A percentile compares a stretch with the other conserved stretches of the same genome.
Evolutionary conservation across 2,888 invertebrate genomes (phyloP).

Genomic region (Stenoptilia bipunctidactyla): DNA sequence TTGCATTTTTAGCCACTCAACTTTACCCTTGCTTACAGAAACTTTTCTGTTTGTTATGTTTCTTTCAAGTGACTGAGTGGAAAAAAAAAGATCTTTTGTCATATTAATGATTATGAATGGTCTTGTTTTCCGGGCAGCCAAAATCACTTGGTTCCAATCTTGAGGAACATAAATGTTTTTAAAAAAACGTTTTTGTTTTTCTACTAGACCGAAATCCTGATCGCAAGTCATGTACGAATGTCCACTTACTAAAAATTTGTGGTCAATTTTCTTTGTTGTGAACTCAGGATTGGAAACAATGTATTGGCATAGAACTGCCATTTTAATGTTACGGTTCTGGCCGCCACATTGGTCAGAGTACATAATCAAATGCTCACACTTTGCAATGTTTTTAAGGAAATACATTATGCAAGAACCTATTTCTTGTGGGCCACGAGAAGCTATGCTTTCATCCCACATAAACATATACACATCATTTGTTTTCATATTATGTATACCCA

Average conservation of each 20-base stretch:
- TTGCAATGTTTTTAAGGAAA: constrained; percentile 16
- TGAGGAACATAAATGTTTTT: constrained; percentile 5
- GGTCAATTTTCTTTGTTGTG: constrained; percentile 10
- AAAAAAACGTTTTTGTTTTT: constrained; percentile 5
- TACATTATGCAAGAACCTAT: constrained; percentile 20
- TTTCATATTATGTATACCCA: too few relatives aligned
- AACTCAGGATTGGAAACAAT: constrained; percentile 9
- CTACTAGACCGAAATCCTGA: constrained; percentile 11
- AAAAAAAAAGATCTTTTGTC: constrained; percentile 11
- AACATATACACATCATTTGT: too few relatives aligned
- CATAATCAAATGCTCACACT: constrained; percentile 9
- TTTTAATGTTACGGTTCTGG: constrained; percentile 12
- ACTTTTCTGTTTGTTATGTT: constrained; percentile 17
- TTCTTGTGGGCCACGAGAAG: constrained; percentile 19
- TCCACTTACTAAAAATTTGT: constrained; percentile 13
- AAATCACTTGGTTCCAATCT: constrained; percentile 8
- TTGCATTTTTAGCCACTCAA: constrained; percentile 15
- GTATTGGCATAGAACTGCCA: constrained; percentile 11
- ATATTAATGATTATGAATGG: constrained; percentile 9
- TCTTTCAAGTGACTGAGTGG: constrained; percentile 15
- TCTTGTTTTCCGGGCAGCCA: constrained; percentile 6
- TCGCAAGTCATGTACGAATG: constrained; percentile 11
- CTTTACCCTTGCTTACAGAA: constrained; percentile 14
- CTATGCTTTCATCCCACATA: constrained; percentile 20
- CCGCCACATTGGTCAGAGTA: constrained; percentile 10